Base-by-base conservation (phyloP, 2,888 invertebrate genomes). In the Ferdinandea cuprea region DNA sequence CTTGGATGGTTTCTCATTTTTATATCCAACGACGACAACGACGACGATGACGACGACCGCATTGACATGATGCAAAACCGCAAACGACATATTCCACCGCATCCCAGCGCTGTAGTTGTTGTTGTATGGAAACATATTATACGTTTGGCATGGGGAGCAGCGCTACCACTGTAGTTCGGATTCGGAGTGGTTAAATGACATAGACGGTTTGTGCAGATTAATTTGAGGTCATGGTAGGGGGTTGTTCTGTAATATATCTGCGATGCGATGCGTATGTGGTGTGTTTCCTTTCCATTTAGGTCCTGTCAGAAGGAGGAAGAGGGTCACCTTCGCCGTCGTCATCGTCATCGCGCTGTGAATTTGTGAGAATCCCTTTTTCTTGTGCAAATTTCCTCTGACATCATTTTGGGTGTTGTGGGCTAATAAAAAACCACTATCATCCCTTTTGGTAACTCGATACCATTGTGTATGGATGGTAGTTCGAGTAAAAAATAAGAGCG, bases 171-270 rank as follows among this genome's bases (percentile, higher is more conserved):
- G 17, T 11, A 15, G 25, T 25, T 52, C 42, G 37, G 13, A 9
- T 58, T 50, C 65, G 32, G 37, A 76, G 42, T 77, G 81, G 65
- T 81, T 77, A 81, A 81, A 77, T 69, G 81, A 81, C 77, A 71
- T 66, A 77, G 71, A 81, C 66, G 77, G 71, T 77, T 81, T 58
- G n/a, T n/a, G 65, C 48, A 77, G 81, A 81, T 77, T 77, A 81
- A 83, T 83, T 83, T 78, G 77, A 83, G 83, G 78, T 83, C 83
- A 83, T 83, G 72, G 63, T 50, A 68, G 50, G 83, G 78, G 78
- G 46, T 80, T 56, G 63, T 78, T 59, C 61, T 83, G 66, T 54
- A 78, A 72, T 66, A 66, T 56, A 80, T 35, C 59, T 42, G 21
- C 21, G 17, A 44, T 59, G 74, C 25, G 58, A n/a, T n/a, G n/a